Evolutionary conservation across 2,797 vertebrate genomes (phyloP).

Genomic region (Cottoperca gobio): DNA sequence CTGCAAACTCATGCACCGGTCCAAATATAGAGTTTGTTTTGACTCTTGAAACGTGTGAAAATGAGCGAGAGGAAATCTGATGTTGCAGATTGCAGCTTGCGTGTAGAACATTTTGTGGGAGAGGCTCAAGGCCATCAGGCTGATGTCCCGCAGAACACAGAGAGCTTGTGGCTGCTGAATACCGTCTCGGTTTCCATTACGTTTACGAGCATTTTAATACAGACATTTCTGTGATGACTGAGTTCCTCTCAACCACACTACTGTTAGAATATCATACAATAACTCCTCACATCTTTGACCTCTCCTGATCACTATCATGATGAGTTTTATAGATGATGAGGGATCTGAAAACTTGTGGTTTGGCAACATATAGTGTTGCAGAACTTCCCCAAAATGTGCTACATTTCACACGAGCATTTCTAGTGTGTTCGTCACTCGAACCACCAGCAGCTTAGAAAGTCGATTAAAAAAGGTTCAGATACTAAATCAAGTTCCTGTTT

Average conservation of each 20-base stretch:
- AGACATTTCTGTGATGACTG: not conserved
- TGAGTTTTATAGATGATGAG: not conserved
- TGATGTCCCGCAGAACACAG: not conserved
- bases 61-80: not conserved
- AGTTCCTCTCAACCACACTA: not conserved
- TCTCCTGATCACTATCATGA: not conserved
- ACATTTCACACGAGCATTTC: not conserved
- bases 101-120: no score
- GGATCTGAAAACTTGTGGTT: not conserved
- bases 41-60: no score
- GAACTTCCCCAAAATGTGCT: not conserved
- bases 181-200: rapidly evolving
- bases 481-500: no score
- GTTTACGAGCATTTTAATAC: not conserved
- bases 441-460: not conserved
- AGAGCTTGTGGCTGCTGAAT: not conserved
- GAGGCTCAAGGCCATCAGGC: not conserved
- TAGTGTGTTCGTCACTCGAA: not conserved
- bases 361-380: not conserved
- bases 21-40: no score
- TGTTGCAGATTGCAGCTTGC: no score
- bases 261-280: not conserved
- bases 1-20: no score
- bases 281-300: not conserved
- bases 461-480: not conserved